Base-by-base conservation (phyloP, 2,797 vertebrate genomes). In the Potorous gilbertii region DNA sequence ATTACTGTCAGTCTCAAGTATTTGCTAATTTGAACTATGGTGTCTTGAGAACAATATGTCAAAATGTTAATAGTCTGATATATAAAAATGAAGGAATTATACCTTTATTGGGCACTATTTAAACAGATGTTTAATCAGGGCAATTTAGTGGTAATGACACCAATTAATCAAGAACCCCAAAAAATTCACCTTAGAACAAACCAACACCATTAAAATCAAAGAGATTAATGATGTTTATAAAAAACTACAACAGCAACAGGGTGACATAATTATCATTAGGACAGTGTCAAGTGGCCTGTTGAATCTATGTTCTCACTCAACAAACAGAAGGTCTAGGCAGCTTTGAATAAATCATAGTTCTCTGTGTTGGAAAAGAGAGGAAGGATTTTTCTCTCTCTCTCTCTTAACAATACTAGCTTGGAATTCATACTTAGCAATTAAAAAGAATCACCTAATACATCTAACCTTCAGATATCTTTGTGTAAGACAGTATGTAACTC, bases 151-250 rank as follows among this genome's bases (percentile, higher is more conserved):
- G 59, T 98, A 98, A 98, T 98, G 97, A 97, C 94, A 98, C 92
- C 94, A 98, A 98, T 98, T 98, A 98, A 98, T 98, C 98, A 98
- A 96, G 95, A 95, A 98, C 27, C 93, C 62, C 56, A 97, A 98
- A 98, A 97, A 91, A 97, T 97, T 98, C 98, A 98, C 97, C 96
- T 98, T 98, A 94, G 90, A 97, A 98, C 81, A 97, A 98, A 95
- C 27, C 74, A 97, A 97, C 95, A 56, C 56, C 95, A 98, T 97
- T 98, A 97, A 91, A 97, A 96, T 97, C 96, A 98, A 96, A 95
- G 87, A 97, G 97, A 98, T 98, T 98, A 97, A 98, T 98, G 96
- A 95, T 98, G 95, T 98, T 98, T 97, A 90, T 96, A 28, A 97
- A 94, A 96, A 98, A 97, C 27, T 52, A 91, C 5, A n/a, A n/a